Base-by-base conservation (phyloP, 2,113 vertebrate species). In the Rattus rattus region DNA sequence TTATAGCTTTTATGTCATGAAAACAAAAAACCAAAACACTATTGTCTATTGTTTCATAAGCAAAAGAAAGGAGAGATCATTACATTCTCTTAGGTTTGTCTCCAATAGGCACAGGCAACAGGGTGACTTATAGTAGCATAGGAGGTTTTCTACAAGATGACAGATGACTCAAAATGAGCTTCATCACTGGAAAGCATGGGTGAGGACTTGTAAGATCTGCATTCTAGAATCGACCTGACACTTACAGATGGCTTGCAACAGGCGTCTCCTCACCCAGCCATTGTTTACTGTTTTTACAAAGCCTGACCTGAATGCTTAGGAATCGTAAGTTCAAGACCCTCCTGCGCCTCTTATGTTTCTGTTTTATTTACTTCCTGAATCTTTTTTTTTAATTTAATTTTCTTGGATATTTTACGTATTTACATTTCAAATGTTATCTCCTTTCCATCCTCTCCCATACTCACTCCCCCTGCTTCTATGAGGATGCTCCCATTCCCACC, bases 31-130 rank as follows among this genome's bases (percentile, higher is more conserved):
- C 59, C 33, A 83, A 77, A 90, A 56, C 49, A 49, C 77, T 69
- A 94, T 75, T 88, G 59, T 72, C 94, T 83, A 94, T 3, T 73
- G 33, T 59, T 97, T 97, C 80, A 2, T 39, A 96, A 88, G 10
- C 39, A 79, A 91, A 92, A 95, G 52, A 95, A 91, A 83, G 28
- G 80, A 94, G 95, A 52, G 1, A 52, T 2, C 6, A 88, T 56
- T 86, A 54, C 67, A 10, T 36, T 95, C 79, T 67, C 39, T 63
- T 80, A 33, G 30, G 30, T 33, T 69, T 12, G 7, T 63, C 14
- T 47, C 28, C 43, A 22, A 39, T 26, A 9, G 39, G 84, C 26
- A 65, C 14, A 30, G 39, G 33, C 26, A 33, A 12, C 63, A 28
- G 63, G 24, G 63, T 65, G 26, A 56, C 54, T n/a, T 81, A 59